A percentile compares a stretch with the other conserved stretches of the same genome.
phyloP scores from a whole-genome alignment of 2,888 invertebrate genomes.

The Pocota personata region DNA sequence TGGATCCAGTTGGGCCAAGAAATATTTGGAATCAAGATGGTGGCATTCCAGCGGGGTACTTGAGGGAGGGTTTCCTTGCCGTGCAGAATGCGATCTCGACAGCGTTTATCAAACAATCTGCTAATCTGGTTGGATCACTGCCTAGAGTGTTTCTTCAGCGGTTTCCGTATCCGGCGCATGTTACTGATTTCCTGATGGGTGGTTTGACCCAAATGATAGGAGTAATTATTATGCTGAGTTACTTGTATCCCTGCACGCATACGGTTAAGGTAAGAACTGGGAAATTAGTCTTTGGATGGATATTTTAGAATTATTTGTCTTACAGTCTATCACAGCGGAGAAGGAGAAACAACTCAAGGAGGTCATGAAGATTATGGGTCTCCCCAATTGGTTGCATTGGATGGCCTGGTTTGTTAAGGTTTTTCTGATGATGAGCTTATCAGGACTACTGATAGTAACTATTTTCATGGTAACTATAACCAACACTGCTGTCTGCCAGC shows the following conservation, averaged over 20 bases:
- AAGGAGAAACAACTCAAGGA: slow-evolving; percentile 89
- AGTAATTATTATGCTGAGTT: slow-evolving; percentile 90
- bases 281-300: not conserved
- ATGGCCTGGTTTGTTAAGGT: slow-evolving; percentile 92
- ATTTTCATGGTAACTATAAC: slow-evolving; percentile 84
- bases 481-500: too few species aligned
- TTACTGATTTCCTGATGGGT: slow-evolving; percentile 87
- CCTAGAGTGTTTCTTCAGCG: slow-evolving; percentile 83
- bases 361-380: slow-evolving; percentile 96
- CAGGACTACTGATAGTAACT: slow-evolving; percentile 85
- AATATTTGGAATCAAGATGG: slow-evolving; percentile 83
- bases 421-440: slow-evolving; percentile 87
- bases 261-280: slow-evolving; percentile 85
- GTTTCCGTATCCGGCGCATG: slow-evolving; percentile 89
- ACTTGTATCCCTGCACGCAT: slow-evolving; percentile 91
- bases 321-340: slow-evolving; percentile 84
- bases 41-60: slow-evolving; percentile 85
- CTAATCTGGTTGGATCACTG: slow-evolving; percentile 55
- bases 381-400: slow-evolving; percentile 93
- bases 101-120: slow-evolving; percentile 78
- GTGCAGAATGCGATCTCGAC: slow-evolving; percentile 85
- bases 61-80: slow-evolving; percentile 87
- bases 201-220: slow-evolving; percentile 88
- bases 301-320: slow-evolving; percentile 3
- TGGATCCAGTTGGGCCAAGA: slow-evolving; percentile 88